These are phyloP conservation scores for Sebastes hopkinsi DNA, from an alignment of 2,797 vertebrate species.

Conservation along the genomic window DNA sequence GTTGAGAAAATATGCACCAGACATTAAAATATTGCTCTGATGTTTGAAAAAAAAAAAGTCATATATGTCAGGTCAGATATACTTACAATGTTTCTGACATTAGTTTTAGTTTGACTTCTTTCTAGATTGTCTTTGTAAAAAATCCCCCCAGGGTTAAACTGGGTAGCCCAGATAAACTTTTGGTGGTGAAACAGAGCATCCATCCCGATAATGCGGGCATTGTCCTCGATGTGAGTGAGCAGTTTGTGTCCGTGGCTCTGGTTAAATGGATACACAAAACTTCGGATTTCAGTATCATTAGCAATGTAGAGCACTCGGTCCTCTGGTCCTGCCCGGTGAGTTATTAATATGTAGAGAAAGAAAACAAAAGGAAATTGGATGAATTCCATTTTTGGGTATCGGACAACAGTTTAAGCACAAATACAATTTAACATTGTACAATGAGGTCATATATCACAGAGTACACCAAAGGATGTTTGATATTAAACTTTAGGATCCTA, in stretches of 20 bases:
- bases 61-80: conserved; percentile 29
- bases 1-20: not conserved
- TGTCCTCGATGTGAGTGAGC: conserved; percentile 96
- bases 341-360: conserved; percentile 67
- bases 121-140: conserved; percentile 93
- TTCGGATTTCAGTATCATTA: conserved; percentile 99
- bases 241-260: conserved; percentile 94
- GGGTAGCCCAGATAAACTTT: conserved; percentile 99
- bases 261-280: conserved; percentile 99
- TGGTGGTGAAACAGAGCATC: conserved; percentile 95
- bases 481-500: conserved; percentile 71
- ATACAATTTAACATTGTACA: not conserved
- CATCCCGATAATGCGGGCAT: conserved; percentile 98
- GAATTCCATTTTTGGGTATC: conserved; percentile 68
- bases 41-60: not conserved
- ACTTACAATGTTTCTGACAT: conserved; percentile 96
- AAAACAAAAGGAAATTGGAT: conserved; percentile 50
- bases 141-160: conserved; percentile 98
- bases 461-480: not conserved
- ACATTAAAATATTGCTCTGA: not conserved
- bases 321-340: conserved; percentile 92
- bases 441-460: not conserved
- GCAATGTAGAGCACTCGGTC: conserved; percentile 99
- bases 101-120: conserved; percentile 90
- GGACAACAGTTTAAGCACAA: conserved; percentile 65